Evolutionary conservation across 2,797 vertebrate genomes (phyloP), one percentile per base, ranked within the genome.

Genomic region (Poeciliopsis presidionis): DNA sequence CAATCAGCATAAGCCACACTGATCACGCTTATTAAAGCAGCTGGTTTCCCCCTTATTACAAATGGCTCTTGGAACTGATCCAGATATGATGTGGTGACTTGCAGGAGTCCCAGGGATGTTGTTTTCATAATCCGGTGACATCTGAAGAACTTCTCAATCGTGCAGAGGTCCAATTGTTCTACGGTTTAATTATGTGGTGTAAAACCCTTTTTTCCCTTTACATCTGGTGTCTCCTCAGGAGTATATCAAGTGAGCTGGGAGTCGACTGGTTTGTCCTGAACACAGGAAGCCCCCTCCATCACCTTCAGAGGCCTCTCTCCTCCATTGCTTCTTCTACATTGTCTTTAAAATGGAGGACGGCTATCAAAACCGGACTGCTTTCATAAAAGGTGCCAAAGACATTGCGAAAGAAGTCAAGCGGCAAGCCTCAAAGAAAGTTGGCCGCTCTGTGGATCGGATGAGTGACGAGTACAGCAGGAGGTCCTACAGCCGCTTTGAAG

Each of bases 371-470:
- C 96, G 97, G 86, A 96, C 97, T 71, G 97, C 98, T 46, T 98
- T 99, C 92, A 98, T 99, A 87, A 97, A 97, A 69, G 97, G 98
- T 0, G 98, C 98, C 88, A 99, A 99, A 94, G 98, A 99, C 95
- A 98, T 99, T 46, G 98, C 98, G 87, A 98, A 98, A 93, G 98
- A 98, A 86, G 97, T 98, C 87, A 97, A 99, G 91, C 95, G 96
- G 30, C 98, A 99, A 0, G 97, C 98, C 0, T 77, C 95, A 65
- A 98, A 98, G 95, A 99, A 98, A 86, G 96, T 98, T 28, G 96
- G 96, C 74, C 96, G 96, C 46, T 95, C 97, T 2, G 92, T 98
- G 85, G 98, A 99, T 90, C 94, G 94, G 5, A 1, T 98, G 94
- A 93, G 91, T 57, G 98, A 99, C 0, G 98, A 99, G 81, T 99